Conservation (phyloP, 2,797 vertebrate species). For the Atherinosoma microstoma region DNA sequence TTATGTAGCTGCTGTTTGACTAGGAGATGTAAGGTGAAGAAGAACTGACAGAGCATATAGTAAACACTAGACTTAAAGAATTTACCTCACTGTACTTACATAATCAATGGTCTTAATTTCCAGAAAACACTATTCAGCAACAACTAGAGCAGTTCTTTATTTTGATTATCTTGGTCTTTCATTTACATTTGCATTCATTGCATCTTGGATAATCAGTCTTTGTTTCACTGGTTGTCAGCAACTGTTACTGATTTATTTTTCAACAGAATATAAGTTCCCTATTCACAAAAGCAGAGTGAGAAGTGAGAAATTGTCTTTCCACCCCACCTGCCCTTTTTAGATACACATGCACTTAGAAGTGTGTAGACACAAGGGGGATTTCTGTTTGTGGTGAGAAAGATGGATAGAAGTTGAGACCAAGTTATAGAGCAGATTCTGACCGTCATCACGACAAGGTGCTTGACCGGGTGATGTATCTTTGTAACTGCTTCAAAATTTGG, state of each 20-base stretch:
- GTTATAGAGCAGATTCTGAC: constrained; percentile 11
- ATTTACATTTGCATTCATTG: constrained; percentile 4
- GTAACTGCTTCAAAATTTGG: constrained; percentile 77
- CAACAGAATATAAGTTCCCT: constrained; percentile 19
- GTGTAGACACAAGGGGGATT: constrained; percentile 4
- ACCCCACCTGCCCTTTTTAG: not conserved
- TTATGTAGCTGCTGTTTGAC: constrained; percentile 17
- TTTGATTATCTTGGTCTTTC: not conserved
- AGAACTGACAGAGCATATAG: too few relatives aligned
- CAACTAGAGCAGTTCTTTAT: not conserved
- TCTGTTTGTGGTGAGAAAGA: constrained; percentile 24
- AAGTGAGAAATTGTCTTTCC: constrained; percentile 54
- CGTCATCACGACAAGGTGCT: not conserved
- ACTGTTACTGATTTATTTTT: constrained; percentile 11
- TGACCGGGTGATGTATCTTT: constrained; percentile 72
- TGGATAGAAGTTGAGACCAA: constrained; percentile 7
- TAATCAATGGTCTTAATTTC: not conserved
- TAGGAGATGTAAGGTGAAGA: not conserved
- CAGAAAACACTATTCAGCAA: not conserved
- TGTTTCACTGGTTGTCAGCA: constrained; percentile 15
- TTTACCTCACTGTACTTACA: too few relatives aligned
- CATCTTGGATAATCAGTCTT: constrained; percentile 5
- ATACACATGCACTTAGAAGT: not conserved
- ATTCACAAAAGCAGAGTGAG: constrained; percentile 46
- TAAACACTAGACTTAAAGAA: too few relatives aligned